Evolutionary conservation across 2,113 vertebrate species (phyloP).

Genomic region (Morone saxatilis): DNA sequence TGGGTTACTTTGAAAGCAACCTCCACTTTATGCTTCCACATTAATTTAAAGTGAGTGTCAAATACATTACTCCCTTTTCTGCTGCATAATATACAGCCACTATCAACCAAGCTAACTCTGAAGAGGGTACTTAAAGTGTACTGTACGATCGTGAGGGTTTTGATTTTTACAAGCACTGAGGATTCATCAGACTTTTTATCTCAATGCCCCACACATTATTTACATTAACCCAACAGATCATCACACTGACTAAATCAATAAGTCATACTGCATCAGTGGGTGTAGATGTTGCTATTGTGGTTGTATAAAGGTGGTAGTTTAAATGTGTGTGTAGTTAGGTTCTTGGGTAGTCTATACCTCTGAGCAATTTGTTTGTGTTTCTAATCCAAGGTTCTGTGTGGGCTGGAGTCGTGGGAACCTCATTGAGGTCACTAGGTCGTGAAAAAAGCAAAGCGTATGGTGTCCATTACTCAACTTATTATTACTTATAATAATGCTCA

Average conservation of each 20-base stretch:
- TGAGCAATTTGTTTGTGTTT: not conserved
- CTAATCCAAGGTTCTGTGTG: constrained; percentile 18
- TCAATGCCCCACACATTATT: constrained; percentile 6
- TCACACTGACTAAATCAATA: not conserved
- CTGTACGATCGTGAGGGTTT: not conserved
- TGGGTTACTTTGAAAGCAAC: constrained; percentile 9
- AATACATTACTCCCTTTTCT: not conserved
- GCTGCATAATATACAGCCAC: not conserved
- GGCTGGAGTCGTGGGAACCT: constrained; percentile 42
- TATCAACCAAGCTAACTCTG: not conserved
- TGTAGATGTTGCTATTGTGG: not conserved
- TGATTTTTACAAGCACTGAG: not conserved
- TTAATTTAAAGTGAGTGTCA: constrained; percentile 1
- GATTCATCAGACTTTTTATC: not conserved
- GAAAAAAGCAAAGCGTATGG: not conserved
- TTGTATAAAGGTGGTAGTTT: not conserved
- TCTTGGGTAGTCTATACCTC: not conserved
- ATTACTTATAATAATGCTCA: no score
- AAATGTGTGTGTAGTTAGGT: constrained; percentile 2
- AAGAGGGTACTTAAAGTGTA: not conserved
- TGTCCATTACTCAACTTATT: no score
- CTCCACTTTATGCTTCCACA: not conserved
- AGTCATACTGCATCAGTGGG: not conserved
- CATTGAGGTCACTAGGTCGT: not conserved
- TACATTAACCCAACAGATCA: not conserved